Conservation (phyloP, 2,888 invertebrate genomes). For the Lasioglossum zephyrum region DNA sequence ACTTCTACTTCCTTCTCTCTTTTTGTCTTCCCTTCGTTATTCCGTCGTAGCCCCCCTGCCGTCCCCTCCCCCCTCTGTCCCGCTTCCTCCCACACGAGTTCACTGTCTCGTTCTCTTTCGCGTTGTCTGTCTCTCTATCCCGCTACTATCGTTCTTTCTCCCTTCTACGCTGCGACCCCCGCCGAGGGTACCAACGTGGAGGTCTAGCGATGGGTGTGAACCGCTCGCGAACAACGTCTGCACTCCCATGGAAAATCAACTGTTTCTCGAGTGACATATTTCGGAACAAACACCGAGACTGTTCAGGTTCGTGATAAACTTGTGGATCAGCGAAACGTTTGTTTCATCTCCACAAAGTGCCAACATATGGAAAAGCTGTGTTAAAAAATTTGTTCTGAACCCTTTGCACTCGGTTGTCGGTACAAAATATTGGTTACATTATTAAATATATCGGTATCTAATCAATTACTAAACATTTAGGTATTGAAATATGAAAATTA, state of each 20-base stretch:
- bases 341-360: too few relatives aligned
- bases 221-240: slow-evolving; percentile 27
- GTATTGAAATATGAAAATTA: too few relatives aligned
- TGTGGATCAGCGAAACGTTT: too few relatives aligned
- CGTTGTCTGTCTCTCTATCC: background rate
- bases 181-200: slow-evolving; percentile 43
- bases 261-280: background rate
- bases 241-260: background rate
- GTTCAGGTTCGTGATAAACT: too few relatives aligned
- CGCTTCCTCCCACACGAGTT: slow-evolving; percentile 6
- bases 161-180: slow-evolving; percentile 22
- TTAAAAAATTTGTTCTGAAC: too few relatives aligned
- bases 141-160: background rate
- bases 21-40: slow-evolving; percentile 44
- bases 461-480: too few relatives aligned
- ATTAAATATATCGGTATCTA: too few relatives aligned
- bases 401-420: too few relatives aligned
- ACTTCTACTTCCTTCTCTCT: slow-evolving; percentile 34
- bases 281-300: background rate
- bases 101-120: background rate
- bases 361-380: too few relatives aligned
- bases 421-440: too few relatives aligned
- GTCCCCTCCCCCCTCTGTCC: background rate
- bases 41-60: background rate
- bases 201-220: slow-evolving; percentile 49